These are phyloP conservation scores for Chionodraco myersi DNA, from an alignment of 2,113 vertebrate species.

Conservation along the genomic window DNA sequence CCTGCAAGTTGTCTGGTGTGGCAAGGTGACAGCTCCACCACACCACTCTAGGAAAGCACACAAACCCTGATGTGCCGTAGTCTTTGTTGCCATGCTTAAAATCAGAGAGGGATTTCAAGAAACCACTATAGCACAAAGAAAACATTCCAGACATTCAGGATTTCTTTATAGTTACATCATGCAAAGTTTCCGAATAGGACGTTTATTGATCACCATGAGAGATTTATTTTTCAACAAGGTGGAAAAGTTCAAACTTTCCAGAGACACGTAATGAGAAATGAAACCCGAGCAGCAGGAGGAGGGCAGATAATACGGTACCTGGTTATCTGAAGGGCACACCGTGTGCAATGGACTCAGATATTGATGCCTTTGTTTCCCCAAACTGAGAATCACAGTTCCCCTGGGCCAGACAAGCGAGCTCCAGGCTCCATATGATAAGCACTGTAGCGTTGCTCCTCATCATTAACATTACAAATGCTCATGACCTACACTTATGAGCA, in stretches of 20 bases:
- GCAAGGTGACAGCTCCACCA: conserved; percentile 63
- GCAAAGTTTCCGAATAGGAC: conserved; percentile 18
- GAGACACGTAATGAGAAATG: conserved; percentile 12
- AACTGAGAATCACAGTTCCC: conserved; percentile 36
- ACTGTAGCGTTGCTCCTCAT: conserved; percentile 39
- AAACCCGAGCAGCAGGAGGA: background rate
- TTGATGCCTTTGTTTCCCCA: conserved; percentile 58
- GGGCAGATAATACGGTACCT: conserved; percentile 22
- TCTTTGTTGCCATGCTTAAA: conserved; percentile 42
- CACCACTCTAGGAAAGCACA: conserved; percentile 57
- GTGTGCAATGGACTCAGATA: conserved; percentile 39
- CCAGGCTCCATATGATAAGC: conserved; percentile 64
- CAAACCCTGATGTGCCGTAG: conserved; percentile 48
- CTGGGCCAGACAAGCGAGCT: conserved; percentile 35
- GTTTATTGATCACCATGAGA: background rate
- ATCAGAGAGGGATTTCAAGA: conserved; percentile 48
- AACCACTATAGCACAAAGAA: conserved; percentile 28
- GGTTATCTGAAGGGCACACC: conserved; percentile 29
- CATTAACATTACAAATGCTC: conserved; percentile 26
- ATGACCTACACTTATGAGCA: conserved; percentile 28
- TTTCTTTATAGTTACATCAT: conserved; percentile 48
- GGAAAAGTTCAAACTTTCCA: conserved; percentile 7
- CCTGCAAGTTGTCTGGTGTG: conserved; percentile 61
- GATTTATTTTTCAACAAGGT: conserved; percentile 5
- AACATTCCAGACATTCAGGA: conserved; percentile 12